These are phyloP conservation scores for Planococcus citri DNA, from an alignment of 1,140 invertebrate species.

Conservation along the genomic window DNA sequence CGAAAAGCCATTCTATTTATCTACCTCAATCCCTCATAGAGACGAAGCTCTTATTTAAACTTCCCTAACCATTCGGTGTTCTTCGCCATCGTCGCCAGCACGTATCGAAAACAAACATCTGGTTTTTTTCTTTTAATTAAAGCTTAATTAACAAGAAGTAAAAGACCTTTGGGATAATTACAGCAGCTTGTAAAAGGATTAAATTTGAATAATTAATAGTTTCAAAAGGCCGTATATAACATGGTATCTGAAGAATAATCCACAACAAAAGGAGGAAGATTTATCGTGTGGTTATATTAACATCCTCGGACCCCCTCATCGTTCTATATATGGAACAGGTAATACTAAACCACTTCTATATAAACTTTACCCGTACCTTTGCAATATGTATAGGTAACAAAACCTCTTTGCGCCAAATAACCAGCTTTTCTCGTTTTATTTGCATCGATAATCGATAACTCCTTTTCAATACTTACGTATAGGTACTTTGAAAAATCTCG, in stretches of 20 bases:
- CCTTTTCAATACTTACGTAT: too few relatives aligned
- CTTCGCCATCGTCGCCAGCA: too few relatives aligned
- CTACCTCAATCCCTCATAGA: too few relatives aligned
- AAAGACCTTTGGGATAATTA: conserved; percentile 6
- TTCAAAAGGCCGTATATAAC: conserved; percentile 4
- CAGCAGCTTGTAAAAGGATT: conserved; percentile 13
- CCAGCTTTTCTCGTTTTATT: too few relatives aligned
- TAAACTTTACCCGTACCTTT: neutral
- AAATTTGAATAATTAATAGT: conserved; percentile 16
- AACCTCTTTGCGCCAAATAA: neutral
- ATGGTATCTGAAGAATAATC: conserved; percentile 10
- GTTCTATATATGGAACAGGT: neutral
- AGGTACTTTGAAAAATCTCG: too few relatives aligned
- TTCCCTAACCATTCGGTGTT: too few relatives aligned
- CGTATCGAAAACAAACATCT: neutral
- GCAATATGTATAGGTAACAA: too few relatives aligned
- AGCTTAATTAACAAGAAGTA: neutral
- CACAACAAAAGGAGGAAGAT: conserved; percentile 15
- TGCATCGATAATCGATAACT: too few relatives aligned
- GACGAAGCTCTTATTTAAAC: too few relatives aligned
- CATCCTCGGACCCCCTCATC: neutral
- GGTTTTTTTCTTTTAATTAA: neutral
- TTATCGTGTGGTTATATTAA: conserved; percentile 12
- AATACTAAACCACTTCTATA: neutral
- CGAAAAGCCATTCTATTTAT: too few relatives aligned